Conservation (phyloP, 2,113 vertebrate genomes). For the Indicator maculatus region DNA sequence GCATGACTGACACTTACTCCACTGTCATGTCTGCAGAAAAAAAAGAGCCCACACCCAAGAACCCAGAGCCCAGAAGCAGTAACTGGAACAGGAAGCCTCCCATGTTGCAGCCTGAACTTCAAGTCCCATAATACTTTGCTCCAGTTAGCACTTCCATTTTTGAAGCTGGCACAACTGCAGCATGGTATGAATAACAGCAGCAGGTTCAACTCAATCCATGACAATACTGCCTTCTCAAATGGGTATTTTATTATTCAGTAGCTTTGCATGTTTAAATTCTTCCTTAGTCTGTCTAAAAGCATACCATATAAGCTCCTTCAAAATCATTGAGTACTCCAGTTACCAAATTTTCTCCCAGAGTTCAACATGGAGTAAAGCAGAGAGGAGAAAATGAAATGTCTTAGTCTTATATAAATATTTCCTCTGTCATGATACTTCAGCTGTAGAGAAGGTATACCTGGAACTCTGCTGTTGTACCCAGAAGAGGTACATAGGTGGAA, state of each 20-base stretch:
- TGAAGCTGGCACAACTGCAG: too few relatives aligned
- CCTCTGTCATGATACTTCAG: not conserved
- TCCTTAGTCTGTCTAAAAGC: not conserved
- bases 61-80: too few relatives aligned
- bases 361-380: not conserved
- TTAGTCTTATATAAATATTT: not conserved
- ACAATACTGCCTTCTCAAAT: not conserved
- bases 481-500: not conserved
- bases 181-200: too few relatives aligned
- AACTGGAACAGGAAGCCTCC: too few relatives aligned
- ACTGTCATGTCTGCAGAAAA: too few relatives aligned
- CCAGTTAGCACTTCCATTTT: too few relatives aligned
- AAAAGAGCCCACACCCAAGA: too few relatives aligned
- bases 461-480: not conserved
- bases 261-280: not conserved
- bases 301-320: not conserved
- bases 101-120: too few relatives aligned
- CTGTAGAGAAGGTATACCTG: accelerated
- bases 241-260: not conserved
- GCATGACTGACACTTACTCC: too few relatives aligned
- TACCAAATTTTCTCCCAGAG: not conserved
- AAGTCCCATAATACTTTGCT: too few relatives aligned
- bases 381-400: not conserved
- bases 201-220: too few relatives aligned
- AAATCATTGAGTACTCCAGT: not conserved